phyloP scores from a whole-genome alignment of 2,888 invertebrate species.

The Callyntrura guangdongensis region DNA sequence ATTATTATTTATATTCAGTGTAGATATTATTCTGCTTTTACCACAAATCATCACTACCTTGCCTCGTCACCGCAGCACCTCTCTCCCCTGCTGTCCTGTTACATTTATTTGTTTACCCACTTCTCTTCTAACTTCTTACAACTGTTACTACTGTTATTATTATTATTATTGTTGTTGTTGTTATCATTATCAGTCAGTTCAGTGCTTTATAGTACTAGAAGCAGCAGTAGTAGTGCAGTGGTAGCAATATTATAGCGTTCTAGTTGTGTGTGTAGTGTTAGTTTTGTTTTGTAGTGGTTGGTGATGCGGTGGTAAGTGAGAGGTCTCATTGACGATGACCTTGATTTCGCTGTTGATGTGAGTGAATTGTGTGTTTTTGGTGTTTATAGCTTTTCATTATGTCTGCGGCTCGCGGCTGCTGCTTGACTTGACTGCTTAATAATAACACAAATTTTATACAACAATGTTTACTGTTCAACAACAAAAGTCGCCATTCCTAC shows the following conservation, averaged over 20 bases:
- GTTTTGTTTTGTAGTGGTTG: conserved; percentile 35
- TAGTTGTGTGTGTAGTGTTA: conserved; percentile 1
- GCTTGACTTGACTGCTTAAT: conserved; percentile 22
- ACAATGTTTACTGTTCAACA: no score
- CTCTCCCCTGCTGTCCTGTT: not conserved
- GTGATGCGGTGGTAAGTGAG: not conserved
- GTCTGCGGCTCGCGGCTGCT: not conserved
- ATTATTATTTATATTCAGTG: not conserved
- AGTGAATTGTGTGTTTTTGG: conserved; percentile 1
- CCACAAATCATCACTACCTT: not conserved
- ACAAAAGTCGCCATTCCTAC: no score
- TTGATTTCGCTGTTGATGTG: conserved; percentile 67
- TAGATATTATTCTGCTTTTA: not conserved
- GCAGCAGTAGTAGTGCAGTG: no score
- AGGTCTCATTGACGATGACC: conserved; percentile 67
- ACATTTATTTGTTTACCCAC: not conserved
- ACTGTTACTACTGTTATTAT: not conserved
- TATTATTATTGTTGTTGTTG: not conserved
- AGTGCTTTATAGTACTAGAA: no score
- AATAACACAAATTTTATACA: no score
- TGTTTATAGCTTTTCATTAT: not conserved
- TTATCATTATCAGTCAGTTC: not conserved
- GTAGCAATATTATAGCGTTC: conserved; percentile 9
- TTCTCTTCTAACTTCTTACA: not conserved
- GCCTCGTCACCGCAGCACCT: not conserved